Evolutionary conservation across 2,113 vertebrate species (phyloP).

Genomic region (Ptilorrhoa leucosticta): DNA sequence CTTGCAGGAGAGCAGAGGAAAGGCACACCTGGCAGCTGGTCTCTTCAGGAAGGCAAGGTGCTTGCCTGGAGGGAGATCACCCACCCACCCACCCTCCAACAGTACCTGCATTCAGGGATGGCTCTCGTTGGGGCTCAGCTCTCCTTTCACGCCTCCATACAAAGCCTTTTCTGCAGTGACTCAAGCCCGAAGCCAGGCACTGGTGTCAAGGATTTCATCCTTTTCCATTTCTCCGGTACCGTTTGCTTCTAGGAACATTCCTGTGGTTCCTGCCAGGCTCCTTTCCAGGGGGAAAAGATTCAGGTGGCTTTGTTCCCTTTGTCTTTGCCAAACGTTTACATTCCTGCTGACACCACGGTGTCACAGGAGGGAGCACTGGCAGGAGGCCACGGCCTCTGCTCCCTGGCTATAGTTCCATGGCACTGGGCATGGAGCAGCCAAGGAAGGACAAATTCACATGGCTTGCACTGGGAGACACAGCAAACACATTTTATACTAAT

Average conservation of each 20-base stretch:
- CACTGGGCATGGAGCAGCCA: background rate
- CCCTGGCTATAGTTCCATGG: background rate
- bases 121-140: background rate
- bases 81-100: background rate
- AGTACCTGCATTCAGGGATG: background rate
- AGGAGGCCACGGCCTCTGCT: background rate
- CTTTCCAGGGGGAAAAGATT: slow-evolving; percentile 32
- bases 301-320: slow-evolving; percentile 48
- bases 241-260: slow-evolving; percentile 25
- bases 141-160: background rate
- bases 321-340: slow-evolving; percentile 24
- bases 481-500: background rate
- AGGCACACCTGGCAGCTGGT: background rate
- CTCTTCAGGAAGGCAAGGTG: background rate
- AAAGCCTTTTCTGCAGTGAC: background rate
- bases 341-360: background rate
- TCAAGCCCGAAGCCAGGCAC: background rate
- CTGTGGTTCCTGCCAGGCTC: slow-evolving; percentile 37
- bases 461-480: background rate
- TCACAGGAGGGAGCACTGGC: background rate
- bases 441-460: background rate
- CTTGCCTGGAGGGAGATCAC: background rate
- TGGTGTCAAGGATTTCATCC: background rate
- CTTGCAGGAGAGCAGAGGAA: background rate
- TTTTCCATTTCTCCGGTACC: background rate